Evolutionary conservation across 2,888 invertebrate genomes (phyloP), one percentile per base, ranked within the genome.

Genomic region (Noctua fimbriata): DNA sequence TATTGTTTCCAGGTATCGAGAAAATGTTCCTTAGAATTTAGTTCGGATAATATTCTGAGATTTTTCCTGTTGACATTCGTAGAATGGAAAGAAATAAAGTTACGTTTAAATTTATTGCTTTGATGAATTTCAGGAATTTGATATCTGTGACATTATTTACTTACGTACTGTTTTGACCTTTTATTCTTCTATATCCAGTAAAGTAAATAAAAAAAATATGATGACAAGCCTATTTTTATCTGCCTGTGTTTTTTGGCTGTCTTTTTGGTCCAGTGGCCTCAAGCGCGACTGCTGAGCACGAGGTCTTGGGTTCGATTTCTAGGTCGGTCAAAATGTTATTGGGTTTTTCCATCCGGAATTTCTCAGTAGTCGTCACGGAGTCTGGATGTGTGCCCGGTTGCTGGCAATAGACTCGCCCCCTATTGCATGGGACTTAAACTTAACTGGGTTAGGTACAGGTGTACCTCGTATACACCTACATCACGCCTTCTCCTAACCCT

Each of bases 51-150:
- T 58, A 0, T 24, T 66, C 1, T 5, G 32, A 28, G 21, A 28
- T 44, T 58, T 41, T 44, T 65, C 41, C n/a, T 69, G n/a, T 81
- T 49, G 24, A 49, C 16, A 10, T 63, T 71, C n/a, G 32, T 6
- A 18, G 12, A 41, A 47, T 1, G 18, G 12, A 55, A 55, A 1
- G 28, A 52, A 49, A 52, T 76, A 7, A 49, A 14, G 36, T 6
- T 55, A 32, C 41, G 16, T 28, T 24, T 24, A 47, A 2, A 28
- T 9, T 47, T 10, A n/a, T 41, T 49, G 49, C 16, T 82, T 36
- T 65, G 21, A 69, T 69, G 32, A 58, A 44, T 73, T 79, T 65
- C 49, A 9, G 32, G 24, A 60, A 83, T 36, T 36, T 44, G 28
- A 70, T 49, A 60, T 78, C 7, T 12, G 5, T n/a, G 5, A 36